Evolutionary conservation across 1,140 invertebrate species (phyloP).

Genomic region (Tetragonula clypearis): DNA sequence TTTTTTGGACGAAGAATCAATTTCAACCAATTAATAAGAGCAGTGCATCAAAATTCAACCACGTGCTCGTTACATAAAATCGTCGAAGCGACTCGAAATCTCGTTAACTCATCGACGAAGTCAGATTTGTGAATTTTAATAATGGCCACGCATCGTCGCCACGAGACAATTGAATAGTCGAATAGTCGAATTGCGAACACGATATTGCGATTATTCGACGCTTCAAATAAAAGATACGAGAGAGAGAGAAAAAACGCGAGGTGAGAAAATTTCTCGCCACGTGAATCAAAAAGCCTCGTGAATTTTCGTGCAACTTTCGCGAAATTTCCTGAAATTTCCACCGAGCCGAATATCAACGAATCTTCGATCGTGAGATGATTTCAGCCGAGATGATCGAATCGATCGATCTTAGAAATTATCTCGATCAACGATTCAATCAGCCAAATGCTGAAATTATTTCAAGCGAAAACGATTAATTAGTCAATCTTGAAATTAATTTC

Average conservation of each 20-base stretch:
- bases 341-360: background rate
- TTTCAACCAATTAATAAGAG: background rate
- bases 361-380: too few species aligned
- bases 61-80: background rate
- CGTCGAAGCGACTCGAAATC: background rate
- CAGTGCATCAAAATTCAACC: background rate
- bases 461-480: too few species aligned
- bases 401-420: too few species aligned
- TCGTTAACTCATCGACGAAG: background rate
- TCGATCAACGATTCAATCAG: too few species aligned
- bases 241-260: background rate
- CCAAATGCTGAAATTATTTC: too few species aligned
- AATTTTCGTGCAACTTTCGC: background rate
- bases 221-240: too few species aligned
- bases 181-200: background rate
- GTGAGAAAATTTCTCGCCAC: background rate
- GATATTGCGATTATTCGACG: constrained; percentile 16
- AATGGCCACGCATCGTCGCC: constrained; percentile 28
- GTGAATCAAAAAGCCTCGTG: constrained; percentile 1
- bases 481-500: too few species aligned
- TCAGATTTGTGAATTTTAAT: constrained; percentile 41
- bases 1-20: background rate
- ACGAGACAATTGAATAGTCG: constrained; percentile 16
- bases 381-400: too few species aligned
- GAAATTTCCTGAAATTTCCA: background rate